Percentiles rank a stretch among this genome's conserved stretches.
Evolutionary conservation across 2,888 invertebrate species (phyloP).

Genomic region (Ditylenchus weischeri): DNA sequence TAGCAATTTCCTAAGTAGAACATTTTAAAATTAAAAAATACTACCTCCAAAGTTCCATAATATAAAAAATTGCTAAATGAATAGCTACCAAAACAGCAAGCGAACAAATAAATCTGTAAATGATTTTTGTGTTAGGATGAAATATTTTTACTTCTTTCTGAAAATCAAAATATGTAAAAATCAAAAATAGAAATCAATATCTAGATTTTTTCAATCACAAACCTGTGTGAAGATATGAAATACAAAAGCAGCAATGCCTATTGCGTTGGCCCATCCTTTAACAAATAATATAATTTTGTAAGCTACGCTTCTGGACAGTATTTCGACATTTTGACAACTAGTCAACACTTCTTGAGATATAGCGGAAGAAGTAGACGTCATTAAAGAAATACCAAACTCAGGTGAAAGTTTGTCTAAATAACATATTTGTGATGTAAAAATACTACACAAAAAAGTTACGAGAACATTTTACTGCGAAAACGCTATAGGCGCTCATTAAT

Average conservation of each 20-base stretch:
- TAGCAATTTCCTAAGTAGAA: no score
- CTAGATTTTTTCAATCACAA: no score
- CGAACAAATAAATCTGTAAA: background rate
- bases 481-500: no score
- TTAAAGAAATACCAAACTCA: conserved; percentile 13
- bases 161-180: background rate
- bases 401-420: conserved; percentile 9
- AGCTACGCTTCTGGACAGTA: background rate
- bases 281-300: background rate
- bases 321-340: conserved; percentile 2
- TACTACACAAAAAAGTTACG: no score
- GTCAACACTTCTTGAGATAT: no score
- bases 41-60: background rate
- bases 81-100: conserved; percentile 1
- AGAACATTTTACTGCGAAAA: no score
- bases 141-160: conserved; percentile 3
- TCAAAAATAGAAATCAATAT: no score
- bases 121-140: conserved; percentile 7
- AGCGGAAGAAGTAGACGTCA: no score
- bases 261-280: conserved; percentile 2
- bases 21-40: background rate
- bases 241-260: background rate
- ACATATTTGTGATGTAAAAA: no score
- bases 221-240: background rate
- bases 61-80: background rate